Evolutionary conservation across 2,797 vertebrate species (phyloP).

Genomic region (Coregonus sp.): DNA sequence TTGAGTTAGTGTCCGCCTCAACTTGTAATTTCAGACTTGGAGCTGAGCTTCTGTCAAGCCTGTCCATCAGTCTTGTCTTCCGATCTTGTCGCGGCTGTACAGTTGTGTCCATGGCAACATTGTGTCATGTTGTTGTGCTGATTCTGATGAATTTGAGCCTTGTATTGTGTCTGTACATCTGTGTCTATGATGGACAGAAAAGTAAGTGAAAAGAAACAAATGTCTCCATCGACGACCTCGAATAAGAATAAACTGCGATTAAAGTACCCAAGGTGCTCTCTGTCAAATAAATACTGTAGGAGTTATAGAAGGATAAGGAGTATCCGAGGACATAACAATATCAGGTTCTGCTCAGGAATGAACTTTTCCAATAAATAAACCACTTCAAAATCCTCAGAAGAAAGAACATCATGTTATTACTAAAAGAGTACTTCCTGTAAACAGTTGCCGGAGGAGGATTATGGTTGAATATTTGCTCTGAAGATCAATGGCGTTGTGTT

Average conservation of each 20-base stretch:
- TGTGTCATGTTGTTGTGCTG: background rate
- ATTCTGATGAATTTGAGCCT: constrained; percentile 1
- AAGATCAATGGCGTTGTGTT: constrained; percentile 4
- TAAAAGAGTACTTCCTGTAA: constrained; percentile 2
- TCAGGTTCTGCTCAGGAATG: background rate
- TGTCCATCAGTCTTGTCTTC: background rate
- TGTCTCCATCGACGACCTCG: background rate
- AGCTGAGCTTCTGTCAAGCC: constrained; percentile 3
- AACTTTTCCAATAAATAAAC: background rate
- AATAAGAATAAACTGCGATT: background rate
- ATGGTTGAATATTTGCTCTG: constrained; percentile 8
- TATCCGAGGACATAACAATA: background rate
- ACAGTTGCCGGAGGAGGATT: background rate
- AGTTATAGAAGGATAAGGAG: background rate
- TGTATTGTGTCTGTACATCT: background rate
- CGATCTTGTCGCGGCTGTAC: background rate
- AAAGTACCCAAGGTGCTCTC: background rate
- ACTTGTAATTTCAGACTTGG: constrained; percentile 5
- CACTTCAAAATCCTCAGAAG: background rate
- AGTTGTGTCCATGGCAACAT: constrained; percentile 16
- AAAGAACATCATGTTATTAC: background rate
- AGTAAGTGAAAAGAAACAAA: background rate
- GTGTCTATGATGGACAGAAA: background rate
- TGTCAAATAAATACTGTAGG: background rate
- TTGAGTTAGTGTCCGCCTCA: background rate